phyloP scores from a whole-genome alignment of 1,140 invertebrate genomes.

The Diachasma alloeum region DNA sequence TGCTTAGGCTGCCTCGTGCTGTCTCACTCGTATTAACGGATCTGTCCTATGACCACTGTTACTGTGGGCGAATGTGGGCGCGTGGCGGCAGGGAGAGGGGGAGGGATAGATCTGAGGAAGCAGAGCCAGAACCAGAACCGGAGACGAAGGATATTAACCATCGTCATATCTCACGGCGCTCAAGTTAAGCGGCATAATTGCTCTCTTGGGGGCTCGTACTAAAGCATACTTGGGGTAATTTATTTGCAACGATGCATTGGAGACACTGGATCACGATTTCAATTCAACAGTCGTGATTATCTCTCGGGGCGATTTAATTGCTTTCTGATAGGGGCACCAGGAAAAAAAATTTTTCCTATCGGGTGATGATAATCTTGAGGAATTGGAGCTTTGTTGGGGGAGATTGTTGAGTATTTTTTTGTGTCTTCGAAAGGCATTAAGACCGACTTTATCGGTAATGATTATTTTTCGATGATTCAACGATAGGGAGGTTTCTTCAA shows the following conservation, averaged over 20 bases:
- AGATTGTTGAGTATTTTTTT: too few species aligned
- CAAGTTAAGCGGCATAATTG: constrained; percentile 49
- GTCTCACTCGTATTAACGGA: constrained; percentile 5
- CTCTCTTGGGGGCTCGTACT: constrained; percentile 16
- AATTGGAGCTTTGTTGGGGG: too few species aligned
- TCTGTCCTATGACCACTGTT: neutral
- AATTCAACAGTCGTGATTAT: neutral
- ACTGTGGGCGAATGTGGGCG: too few species aligned
- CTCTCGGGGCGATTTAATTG: neutral
- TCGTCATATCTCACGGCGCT: constrained; percentile 40
- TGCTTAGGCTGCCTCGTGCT: constrained; percentile 10
- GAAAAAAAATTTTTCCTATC: neutral
- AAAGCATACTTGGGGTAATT: constrained; percentile 19
- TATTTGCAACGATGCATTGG: constrained; percentile 30
- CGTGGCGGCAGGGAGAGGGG: neutral
- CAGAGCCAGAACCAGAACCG: constrained; percentile 4
- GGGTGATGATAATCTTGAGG: neutral
- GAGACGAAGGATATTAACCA: constrained; percentile 11
- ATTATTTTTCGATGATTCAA: too few species aligned
- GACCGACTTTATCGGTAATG: too few species aligned
- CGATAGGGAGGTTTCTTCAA: too few species aligned
- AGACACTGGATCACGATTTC: constrained; percentile 3
- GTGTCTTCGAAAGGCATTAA: too few species aligned
- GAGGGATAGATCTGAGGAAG: neutral
- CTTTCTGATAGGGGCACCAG: neutral